Percentiles rank a stretch among this genome's conserved stretches.
Conservation (phyloP, 2,797 vertebrate species). For the Ptychadena robeensis region DNA sequence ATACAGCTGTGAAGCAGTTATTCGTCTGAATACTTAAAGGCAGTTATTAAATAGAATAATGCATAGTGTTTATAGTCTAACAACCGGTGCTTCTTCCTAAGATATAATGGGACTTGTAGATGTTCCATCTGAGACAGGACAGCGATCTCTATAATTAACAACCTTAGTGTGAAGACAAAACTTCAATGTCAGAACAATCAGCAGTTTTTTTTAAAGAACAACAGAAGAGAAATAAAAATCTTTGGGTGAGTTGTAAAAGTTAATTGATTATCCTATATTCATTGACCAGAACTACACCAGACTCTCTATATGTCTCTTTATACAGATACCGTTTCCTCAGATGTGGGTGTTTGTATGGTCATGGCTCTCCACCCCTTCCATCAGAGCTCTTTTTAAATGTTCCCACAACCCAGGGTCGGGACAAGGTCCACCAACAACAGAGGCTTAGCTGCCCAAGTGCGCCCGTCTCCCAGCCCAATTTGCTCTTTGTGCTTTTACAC, state of each 20-base stretch:
- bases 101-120: conserved; percentile 76
- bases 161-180: not conserved
- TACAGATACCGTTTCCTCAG: too few species aligned
- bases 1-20: conserved; percentile 82
- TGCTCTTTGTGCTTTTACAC: too few species aligned
- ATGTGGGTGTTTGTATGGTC: too few species aligned
- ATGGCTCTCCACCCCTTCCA: too few species aligned
- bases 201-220: not conserved
- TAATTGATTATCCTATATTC: too few species aligned
- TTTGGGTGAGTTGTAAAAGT: not conserved
- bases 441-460: too few species aligned
- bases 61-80: conserved; percentile 81
- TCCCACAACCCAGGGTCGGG: too few species aligned
- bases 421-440: too few species aligned
- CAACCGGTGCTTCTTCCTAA: conserved; percentile 74
- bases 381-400: too few species aligned
- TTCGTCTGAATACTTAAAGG: conserved; percentile 79
- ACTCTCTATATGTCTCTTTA: too few species aligned
- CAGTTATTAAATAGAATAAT: conserved; percentile 80
- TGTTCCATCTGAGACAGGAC: conserved; percentile 75
- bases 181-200: not conserved
- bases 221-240: not conserved
- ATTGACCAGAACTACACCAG: too few species aligned
- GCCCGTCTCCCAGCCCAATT: too few species aligned
- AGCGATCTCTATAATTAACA: conserved; percentile 20